Base-by-base conservation (phyloP, 1,140 invertebrate species). In the Proctacanthus coquilletti region DNA sequence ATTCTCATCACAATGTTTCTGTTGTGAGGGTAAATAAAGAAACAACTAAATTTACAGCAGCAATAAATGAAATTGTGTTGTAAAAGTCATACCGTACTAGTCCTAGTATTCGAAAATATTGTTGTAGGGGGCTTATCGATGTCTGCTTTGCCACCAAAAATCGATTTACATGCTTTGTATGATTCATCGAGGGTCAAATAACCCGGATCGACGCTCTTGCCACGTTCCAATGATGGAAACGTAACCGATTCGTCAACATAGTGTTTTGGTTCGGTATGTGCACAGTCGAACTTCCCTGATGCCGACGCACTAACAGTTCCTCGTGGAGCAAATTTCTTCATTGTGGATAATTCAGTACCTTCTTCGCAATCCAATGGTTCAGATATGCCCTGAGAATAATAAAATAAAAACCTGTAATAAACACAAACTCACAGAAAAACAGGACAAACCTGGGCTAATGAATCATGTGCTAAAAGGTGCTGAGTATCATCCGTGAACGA, bases 1-100 rank as follows among this genome's bases (percentile, higher is more conserved):
- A 34, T 67, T 68, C 44, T 68, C 65, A 48, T 68, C 65, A n/a
- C 62, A 40, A 29, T 59, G 54, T 39, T 65, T 65, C 62, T 66
- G 48, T 17, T 45, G 48, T n/a, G n/a, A n/a, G n/a, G 4, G 19
- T 30, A 20, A 21, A 40, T 4, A 15, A 9, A 18, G 35, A 21
- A 21, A 27, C 15, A 19, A 18, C n/a, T n/a, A n/a, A n/a, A n/a
- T n/a, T n/a, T n/a, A n/a, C n/a, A n/a, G n/a, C n/a, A n/a, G n/a
- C n/a, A n/a, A n/a, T n/a, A n/a, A n/a, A n/a, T n/a, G n/a, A n/a
- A n/a, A n/a, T n/a, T n/a, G n/a, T n/a, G n/a, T n/a, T n/a, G n/a
- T n/a, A n/a, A n/a, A n/a, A n/a, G n/a, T n/a, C n/a, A n/a, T n/a
- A n/a, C n/a, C n/a, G n/a, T n/a, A n/a, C n/a, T n/a, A n/a, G n/a